Percentiles rank a stretch among this genome's conserved stretches.
These are phyloP conservation scores for Melieria picta DNA, from an alignment of 2,888 invertebrate species.

Conservation along the genomic window DNA sequence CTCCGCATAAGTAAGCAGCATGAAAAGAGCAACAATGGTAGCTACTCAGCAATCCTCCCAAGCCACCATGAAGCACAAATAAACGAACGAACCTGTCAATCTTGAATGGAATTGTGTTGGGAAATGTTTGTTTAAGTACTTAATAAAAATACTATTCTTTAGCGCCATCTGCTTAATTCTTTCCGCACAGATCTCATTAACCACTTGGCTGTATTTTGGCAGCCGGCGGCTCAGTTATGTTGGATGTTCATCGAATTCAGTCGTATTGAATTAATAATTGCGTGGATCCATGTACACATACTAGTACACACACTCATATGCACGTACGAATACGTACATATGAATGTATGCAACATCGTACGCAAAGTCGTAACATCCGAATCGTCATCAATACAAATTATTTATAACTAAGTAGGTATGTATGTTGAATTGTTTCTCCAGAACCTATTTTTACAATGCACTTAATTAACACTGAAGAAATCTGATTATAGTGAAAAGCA, in stretches of 20 bases:
- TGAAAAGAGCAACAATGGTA: too few relatives aligned
- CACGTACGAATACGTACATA: neutral
- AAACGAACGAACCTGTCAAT: conserved; percentile 56
- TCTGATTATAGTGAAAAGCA: too few relatives aligned
- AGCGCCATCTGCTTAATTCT: conserved; percentile 55
- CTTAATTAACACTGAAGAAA: too few relatives aligned
- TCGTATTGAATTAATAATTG: too few relatives aligned
- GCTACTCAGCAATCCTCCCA: too few relatives aligned
- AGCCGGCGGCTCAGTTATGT: too few relatives aligned
- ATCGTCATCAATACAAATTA: too few relatives aligned
- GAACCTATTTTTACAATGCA: too few relatives aligned
- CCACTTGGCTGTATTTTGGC: neutral
- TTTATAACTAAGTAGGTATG: too few relatives aligned
- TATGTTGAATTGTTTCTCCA: too few relatives aligned
- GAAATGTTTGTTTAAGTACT: conserved; percentile 53
- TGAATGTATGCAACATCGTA: neutral
- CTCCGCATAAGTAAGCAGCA: neutral
- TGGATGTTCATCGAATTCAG: too few relatives aligned
- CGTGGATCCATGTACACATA: neutral
- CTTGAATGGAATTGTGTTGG: conserved; percentile 50
- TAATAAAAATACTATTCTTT: conserved; percentile 43
- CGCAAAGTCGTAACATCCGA: too few relatives aligned
- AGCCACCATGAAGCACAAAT: conserved; percentile 14
- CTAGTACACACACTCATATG: neutral
- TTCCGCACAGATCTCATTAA: neutral